These are phyloP conservation scores for Drosophila robusta DNA, from an alignment of 2,888 invertebrate genomes.

Conservation along the genomic window DNA sequence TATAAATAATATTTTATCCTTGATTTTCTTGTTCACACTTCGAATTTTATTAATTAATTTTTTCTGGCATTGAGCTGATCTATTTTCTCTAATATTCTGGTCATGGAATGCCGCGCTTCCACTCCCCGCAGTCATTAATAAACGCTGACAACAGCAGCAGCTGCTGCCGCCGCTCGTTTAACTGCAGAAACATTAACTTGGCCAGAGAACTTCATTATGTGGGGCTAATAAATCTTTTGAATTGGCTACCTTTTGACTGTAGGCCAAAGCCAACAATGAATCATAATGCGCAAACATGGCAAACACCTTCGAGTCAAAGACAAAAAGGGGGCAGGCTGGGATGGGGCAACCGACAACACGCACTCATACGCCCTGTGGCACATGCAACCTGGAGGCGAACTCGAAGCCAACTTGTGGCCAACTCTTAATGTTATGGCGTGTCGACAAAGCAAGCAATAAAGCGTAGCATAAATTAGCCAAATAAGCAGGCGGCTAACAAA, in stretches of 20 bases:
- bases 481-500: conserved; percentile 63
- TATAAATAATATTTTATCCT: conserved; percentile 1
- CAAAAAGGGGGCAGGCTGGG: conserved; percentile 11
- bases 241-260: conserved; percentile 73
- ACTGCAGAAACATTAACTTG: conserved; percentile 75
- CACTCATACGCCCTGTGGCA: conserved; percentile 55
- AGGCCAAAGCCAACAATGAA: conserved; percentile 63
- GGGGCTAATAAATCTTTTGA: conserved; percentile 64
- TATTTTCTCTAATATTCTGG: conserved; percentile 12
- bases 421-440: conserved; percentile 72
- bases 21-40: neutral
- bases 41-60: conserved; percentile 19
- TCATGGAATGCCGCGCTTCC: neutral
- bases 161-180: conserved; percentile 36
- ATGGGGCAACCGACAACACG: neutral
- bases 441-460: conserved; percentile 75
- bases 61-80: conserved; percentile 5
- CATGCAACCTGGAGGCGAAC: conserved; percentile 21
- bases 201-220: conserved; percentile 71
- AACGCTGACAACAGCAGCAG: conserved; percentile 49
- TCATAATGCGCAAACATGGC: conserved; percentile 59
- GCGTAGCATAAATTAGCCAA: conserved; percentile 77
- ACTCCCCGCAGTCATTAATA: conserved; percentile 36
- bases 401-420: conserved; percentile 42
- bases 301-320: conserved; percentile 51